phyloP scores from a whole-genome alignment of 2,797 vertebrate species.

The Chanos chanos region DNA sequence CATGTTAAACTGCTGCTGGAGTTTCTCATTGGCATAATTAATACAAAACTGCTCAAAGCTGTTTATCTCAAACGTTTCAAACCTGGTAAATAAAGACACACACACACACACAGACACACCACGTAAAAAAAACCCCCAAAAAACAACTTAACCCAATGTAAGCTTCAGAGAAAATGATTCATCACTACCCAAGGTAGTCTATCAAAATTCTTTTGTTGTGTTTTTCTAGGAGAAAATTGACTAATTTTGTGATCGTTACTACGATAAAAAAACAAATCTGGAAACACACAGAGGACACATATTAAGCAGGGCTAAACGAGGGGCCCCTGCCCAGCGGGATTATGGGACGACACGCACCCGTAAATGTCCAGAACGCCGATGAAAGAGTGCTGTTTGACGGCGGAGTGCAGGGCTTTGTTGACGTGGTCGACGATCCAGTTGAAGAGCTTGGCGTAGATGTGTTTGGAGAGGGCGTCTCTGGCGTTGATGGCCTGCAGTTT shows the following conservation, averaged over 20 bases:
- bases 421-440: constrained; percentile 96
- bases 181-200: no score
- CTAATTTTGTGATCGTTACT: no score
- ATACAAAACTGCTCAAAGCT: constrained; percentile 99
- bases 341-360: constrained; percentile 80
- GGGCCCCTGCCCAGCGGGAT: no score
- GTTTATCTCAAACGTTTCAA: constrained; percentile 99
- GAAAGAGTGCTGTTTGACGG: constrained; percentile 91
- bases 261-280: not conserved
- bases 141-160: no score
- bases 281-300: no score
- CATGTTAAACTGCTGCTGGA: constrained; percentile 99
- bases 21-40: constrained; percentile 98
- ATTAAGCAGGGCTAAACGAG: no score
- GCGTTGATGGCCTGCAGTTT: constrained; percentile 91
- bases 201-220: no score
- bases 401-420: constrained; percentile 87
- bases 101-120: no score
- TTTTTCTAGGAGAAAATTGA: no score
- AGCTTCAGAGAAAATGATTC: no score
- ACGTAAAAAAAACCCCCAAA: no score
- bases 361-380: constrained; percentile 98
- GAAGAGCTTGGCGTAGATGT: constrained; percentile 96
- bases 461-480: constrained; percentile 92
- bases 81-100: constrained; percentile 69